These are phyloP conservation scores for Tipula unca DNA, from an alignment of 2,888 invertebrate genomes.

Conservation along the genomic window DNA sequence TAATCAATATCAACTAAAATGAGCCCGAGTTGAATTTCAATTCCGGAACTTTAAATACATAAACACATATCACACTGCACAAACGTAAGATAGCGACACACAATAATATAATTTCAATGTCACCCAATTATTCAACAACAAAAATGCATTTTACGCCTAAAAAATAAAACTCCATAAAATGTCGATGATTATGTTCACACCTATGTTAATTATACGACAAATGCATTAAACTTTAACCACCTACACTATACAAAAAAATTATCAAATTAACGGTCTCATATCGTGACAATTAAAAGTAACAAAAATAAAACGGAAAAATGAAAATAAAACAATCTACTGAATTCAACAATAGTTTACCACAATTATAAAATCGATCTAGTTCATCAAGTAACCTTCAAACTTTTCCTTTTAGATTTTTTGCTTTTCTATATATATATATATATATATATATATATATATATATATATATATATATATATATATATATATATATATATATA, in stretches of 20 bases:
- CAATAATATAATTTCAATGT: neutral
- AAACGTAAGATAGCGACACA: no score
- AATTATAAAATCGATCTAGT: constrained; percentile 14
- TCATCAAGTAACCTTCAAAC: constrained; percentile 15
- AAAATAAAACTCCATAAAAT: neutral
- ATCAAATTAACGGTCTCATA: constrained; percentile 8
- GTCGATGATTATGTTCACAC: neutral
- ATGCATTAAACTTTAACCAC: neutral
- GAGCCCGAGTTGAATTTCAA: no score
- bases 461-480: neutral
- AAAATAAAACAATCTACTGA: neutral
- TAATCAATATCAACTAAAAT: no score
- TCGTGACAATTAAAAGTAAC: constrained; percentile 18
- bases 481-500: neutral
- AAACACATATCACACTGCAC: no score
- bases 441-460: neutral
- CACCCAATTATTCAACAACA: neutral
- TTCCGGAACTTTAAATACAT: no score
- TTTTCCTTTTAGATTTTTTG: constrained; percentile 1
- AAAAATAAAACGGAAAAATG: neutral
- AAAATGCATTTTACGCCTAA: neutral
- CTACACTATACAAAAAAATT: neutral
- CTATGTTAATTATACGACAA: neutral
- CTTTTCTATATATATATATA: neutral
- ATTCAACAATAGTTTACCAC: neutral